Conservation (phyloP, 2,797 vertebrate species). For the Lepilemur septentrionalis region DNA sequence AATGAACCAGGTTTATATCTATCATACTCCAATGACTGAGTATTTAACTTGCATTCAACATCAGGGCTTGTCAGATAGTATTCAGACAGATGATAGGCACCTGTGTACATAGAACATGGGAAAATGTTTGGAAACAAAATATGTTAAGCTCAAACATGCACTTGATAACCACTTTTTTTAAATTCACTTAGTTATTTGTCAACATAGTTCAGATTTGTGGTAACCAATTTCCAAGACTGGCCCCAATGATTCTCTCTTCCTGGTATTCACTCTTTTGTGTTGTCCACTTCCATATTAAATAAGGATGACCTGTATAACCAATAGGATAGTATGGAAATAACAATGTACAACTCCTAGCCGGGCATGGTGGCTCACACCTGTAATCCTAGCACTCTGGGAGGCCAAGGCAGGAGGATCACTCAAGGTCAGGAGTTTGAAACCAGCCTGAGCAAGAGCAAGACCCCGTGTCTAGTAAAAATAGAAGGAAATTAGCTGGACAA, state of each 20-base stretch:
- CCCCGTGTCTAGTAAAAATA: too few species aligned
- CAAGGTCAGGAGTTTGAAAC: too few species aligned
- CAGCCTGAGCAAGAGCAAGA: too few species aligned
- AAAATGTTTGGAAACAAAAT: slow-evolving; percentile 23
- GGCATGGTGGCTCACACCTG: too few species aligned
- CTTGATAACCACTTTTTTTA: background rate
- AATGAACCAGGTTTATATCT: background rate
- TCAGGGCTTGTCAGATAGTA: background rate
- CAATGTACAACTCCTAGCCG: background rate
- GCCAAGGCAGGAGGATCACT: too few species aligned
- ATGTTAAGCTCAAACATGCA: background rate
- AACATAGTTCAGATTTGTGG: background rate
- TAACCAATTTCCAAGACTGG: background rate
- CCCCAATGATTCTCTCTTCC: background rate
- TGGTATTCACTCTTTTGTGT: background rate
- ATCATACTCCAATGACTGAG: background rate
- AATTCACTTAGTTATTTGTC: background rate
- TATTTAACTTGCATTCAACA: background rate
- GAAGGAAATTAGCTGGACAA: too few species aligned
- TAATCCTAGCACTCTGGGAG: too few species aligned
- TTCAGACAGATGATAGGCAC: background rate
- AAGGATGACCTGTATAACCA: background rate
- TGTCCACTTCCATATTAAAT: background rate
- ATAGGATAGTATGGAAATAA: background rate
- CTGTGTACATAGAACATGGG: background rate